A percentile compares a stretch with the other conserved stretches of the same genome.
Evolutionary conservation across 2,797 vertebrate genomes (phyloP).

Genomic region (Anabacerthia variegaticeps): DNA sequence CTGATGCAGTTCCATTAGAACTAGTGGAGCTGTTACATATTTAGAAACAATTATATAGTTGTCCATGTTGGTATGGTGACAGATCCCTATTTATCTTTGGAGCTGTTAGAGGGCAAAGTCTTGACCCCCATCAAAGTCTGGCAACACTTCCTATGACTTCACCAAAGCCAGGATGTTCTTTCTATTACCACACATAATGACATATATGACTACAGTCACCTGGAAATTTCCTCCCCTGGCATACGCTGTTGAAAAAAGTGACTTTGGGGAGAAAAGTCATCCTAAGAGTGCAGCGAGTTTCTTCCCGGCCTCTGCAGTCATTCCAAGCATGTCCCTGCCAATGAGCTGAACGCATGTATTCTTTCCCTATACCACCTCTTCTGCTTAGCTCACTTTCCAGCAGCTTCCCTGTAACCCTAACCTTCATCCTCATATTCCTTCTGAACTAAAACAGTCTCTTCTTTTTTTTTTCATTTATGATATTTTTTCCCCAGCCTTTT

Average conservation of each 20-base stretch:
- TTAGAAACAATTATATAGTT: slow-evolving; percentile 8
- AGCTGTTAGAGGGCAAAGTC: not conserved
- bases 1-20: not conserved
- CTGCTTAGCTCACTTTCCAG: not conserved
- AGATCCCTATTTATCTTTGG: not conserved
- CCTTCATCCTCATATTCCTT: not conserved
- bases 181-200: not conserved
- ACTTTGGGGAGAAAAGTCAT: not conserved
- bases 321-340: fast-evolving
- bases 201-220: not conserved
- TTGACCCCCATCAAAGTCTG: not conserved
- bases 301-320: not conserved
- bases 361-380: not conserved
- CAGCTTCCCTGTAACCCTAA: not conserved
- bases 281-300: not conserved
- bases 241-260: not conserved
- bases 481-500: not conserved
- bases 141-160: not conserved
- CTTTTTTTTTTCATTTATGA: not conserved
- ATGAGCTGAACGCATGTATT: not conserved
- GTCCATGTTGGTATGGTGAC: not conserved
- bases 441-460: not conserved
- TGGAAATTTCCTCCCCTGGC: not conserved
- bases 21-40: not conserved
- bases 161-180: not conserved